Evolutionary conservation across 2,113 vertebrate genomes (phyloP).

Genomic region (Rana temporaria): DNA sequence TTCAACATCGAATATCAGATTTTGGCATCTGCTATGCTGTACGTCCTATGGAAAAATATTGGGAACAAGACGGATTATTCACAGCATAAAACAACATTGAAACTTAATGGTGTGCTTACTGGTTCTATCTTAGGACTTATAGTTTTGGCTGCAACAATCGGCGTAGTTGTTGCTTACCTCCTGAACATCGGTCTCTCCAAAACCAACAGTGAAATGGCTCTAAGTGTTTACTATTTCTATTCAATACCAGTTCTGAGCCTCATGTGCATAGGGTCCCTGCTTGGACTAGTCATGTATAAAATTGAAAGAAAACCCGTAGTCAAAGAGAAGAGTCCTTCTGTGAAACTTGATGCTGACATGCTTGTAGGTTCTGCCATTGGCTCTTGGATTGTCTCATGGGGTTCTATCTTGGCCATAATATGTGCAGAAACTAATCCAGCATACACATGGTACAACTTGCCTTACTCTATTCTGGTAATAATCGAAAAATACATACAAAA

Average conservation of each 20-base stretch:
- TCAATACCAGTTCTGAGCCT: conserved; percentile 73
- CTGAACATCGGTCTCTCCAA: conserved; percentile 70
- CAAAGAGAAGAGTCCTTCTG: conserved; percentile 73
- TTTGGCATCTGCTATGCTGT: conserved; percentile 81
- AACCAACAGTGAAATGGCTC: conserved; percentile 67
- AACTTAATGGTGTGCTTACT: conserved; percentile 64
- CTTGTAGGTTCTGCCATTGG: conserved; percentile 76
- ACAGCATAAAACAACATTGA: conserved; percentile 62
- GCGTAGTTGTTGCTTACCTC: conserved; percentile 73
- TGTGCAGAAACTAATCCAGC: conserved; percentile 60
- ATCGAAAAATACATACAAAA: conserved; percentile 83
- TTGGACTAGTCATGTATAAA: conserved; percentile 75
- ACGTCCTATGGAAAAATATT: conserved; percentile 85
- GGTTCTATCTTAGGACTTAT: conserved; percentile 75
- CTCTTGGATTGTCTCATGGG: conserved; percentile 84
- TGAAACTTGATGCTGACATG: conserved; percentile 76
- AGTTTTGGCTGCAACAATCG: conserved; percentile 75
- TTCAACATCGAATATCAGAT: conserved; percentile 85
- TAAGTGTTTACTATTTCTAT: conserved; percentile 79
- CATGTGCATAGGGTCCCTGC: conserved; percentile 70
- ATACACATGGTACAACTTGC: conserved; percentile 75
- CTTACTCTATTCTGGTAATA: conserved; percentile 75
- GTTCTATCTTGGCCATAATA: conserved; percentile 73
- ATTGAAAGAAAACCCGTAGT: conserved; percentile 68
- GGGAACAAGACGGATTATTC: conserved; percentile 71